Percentiles rank a stretch among this genome's conserved stretches.
Conservation (phyloP, 2,113 vertebrate species). For the Paedocypris sp. region DNA sequence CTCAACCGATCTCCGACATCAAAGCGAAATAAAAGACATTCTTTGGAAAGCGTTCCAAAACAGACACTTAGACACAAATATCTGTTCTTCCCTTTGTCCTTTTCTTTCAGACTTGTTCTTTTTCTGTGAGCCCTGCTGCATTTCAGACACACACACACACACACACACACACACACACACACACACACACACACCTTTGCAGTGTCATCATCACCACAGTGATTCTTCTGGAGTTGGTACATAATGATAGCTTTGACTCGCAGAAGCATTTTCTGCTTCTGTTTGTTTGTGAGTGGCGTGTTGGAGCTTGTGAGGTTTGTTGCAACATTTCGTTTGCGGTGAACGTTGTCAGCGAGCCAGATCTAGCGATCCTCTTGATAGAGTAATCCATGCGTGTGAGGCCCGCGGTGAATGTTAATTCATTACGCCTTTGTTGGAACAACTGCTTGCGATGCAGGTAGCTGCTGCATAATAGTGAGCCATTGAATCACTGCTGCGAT, state of each 20-base stretch:
- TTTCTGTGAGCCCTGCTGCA: background rate
- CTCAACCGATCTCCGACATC: slow-evolving; percentile 47
- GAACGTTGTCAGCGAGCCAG: slow-evolving; percentile 47
- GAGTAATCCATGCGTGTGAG: slow-evolving; percentile 55
- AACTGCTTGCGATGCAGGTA: slow-evolving; percentile 5
- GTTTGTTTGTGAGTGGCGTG: slow-evolving; percentile 51
- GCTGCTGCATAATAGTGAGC: background rate
- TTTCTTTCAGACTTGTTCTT: background rate
- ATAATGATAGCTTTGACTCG: slow-evolving; percentile 53
- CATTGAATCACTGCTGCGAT: background rate
- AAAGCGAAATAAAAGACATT: slow-evolving; percentile 40
- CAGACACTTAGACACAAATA: slow-evolving; percentile 34
- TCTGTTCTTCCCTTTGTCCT: background rate
- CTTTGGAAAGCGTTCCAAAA: slow-evolving; percentile 32
- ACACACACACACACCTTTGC: slow-evolving; percentile 8
- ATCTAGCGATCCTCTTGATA: slow-evolving; percentile 59
- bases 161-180: too few species aligned
- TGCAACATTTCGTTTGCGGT: slow-evolving; percentile 41
- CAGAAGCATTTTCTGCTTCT: slow-evolving; percentile 25
- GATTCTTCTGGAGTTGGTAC: slow-evolving; percentile 37
- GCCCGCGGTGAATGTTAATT: slow-evolving; percentile 50
- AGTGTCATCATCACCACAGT: slow-evolving; percentile 15
- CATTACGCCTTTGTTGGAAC: slow-evolving; percentile 30
- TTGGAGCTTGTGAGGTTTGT: slow-evolving; percentile 38
- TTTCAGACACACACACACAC: background rate